Evolutionary conservation across 53 echinoderm and acorn worm genomes (phyloP), one percentile per base, ranked within the genome.

Genomic region (Luidia sarsii): DNA sequence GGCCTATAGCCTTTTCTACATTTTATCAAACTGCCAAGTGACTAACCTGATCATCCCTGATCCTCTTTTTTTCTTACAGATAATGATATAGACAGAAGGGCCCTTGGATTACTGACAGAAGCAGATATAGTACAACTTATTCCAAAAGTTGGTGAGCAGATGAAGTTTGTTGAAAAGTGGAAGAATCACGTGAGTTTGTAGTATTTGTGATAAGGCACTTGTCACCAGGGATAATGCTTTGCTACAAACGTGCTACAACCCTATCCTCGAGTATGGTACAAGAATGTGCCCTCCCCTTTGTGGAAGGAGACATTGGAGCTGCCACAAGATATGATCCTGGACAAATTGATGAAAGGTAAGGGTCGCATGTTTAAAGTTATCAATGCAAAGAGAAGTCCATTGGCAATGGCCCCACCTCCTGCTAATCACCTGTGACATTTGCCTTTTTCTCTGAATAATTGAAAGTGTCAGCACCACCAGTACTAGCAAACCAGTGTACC

Each of bases 151-250:
- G 81, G 67, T 38, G 11, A 66, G 39, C 56, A 57, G 36, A 35
- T 82, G 27, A 82, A 82, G 36, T 82, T 82, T 67, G n/a, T 33
- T 45, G n/a, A 82, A 28, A 67, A 82, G 39, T 82, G 82, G 82
- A 82, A 43, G 57, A 54, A 50, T 30, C 57, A 54, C 45, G 82
- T 68, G 68, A 82, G 82, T 82, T 34, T 52, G 53, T 72, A 39
- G 14, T 67, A n/a, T n/a, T n/a, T n/a, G n/a, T n/a, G n/a, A n/a
- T n/a, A n/a, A n/a, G n/a, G n/a, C n/a, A n/a, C n/a, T n/a, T n/a
- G n/a, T n/a, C n/a, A n/a, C n/a, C n/a, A n/a, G n/a, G n/a, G n/a
- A n/a, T n/a, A n/a, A n/a, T n/a, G n/a, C n/a, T n/a, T n/a, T n/a
- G 82, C 55, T 82, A 67, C 68, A 82, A 82, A 34, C 68, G 68